These are phyloP conservation scores for Nestor notabilis DNA, from an alignment of 2,113 vertebrate species.

Conservation along the genomic window DNA sequence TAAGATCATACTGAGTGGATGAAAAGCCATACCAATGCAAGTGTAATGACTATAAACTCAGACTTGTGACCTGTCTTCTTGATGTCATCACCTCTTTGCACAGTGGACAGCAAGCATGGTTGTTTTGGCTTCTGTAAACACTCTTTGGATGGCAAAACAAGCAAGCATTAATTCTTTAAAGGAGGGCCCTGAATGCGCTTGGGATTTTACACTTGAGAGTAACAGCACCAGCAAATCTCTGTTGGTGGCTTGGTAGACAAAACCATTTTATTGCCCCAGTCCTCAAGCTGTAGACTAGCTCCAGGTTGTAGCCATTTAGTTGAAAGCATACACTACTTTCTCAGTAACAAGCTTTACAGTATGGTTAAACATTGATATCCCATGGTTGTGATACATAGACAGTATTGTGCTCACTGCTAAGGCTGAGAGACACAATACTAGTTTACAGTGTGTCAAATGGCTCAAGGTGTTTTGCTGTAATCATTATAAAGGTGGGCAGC, in stretches of 20 bases:
- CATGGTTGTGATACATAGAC: not conserved
- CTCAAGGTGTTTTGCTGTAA: not conserved
- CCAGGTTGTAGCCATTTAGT: not conserved
- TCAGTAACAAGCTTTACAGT: not conserved
- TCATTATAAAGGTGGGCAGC: not conserved
- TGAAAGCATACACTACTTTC: slow-evolving; percentile 4
- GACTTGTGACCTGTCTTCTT: slow-evolving; percentile 71
- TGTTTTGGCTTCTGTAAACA: slow-evolving; percentile 76
- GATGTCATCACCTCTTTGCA: slow-evolving; percentile 71
- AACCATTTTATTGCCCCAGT: slow-evolving; percentile 51
- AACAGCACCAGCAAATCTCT: slow-evolving; percentile 49
- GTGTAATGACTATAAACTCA: slow-evolving; percentile 70
- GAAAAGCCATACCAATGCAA: slow-evolving; percentile 67
- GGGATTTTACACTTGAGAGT: not conserved
- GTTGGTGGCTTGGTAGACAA: slow-evolving; percentile 49
- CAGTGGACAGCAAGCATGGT: slow-evolving; percentile 33
- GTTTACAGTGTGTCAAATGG: not conserved
- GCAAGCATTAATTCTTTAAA: slow-evolving; percentile 68
- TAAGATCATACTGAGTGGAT: slow-evolving; percentile 71
- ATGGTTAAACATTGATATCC: slow-evolving; percentile 42
- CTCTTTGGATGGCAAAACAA: slow-evolving; percentile 69
- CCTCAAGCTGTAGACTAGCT: slow-evolving; percentile 12
- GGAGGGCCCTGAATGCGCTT: slow-evolving; percentile 37
- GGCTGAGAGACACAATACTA: not conserved
- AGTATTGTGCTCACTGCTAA: not conserved